phyloP scores from a whole-genome alignment of 1,140 invertebrate genomes.

The Caenorhabditis elegans region DNA sequence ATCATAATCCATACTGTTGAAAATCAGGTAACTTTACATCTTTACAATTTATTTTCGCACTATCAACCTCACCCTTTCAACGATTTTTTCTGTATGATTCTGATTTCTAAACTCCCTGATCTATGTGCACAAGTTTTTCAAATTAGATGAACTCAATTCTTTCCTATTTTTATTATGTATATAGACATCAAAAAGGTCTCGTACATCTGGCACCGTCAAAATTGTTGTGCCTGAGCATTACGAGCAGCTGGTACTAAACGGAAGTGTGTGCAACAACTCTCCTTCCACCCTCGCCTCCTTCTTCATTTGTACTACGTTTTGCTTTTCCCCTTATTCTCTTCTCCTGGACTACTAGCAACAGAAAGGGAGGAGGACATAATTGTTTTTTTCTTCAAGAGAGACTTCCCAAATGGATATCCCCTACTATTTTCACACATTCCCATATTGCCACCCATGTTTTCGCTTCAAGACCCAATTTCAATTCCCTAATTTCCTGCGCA shows the following conservation, averaged over 20 bases:
- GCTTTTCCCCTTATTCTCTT: not conserved
- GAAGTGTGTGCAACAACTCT: conserved; percentile 20
- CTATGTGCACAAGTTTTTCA: not conserved
- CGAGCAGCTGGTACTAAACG: conserved; percentile 12
- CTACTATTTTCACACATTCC: not conserved
- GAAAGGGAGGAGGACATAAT: not conserved
- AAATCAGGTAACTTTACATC: conserved; percentile 12
- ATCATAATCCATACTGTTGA: conserved; percentile 17
- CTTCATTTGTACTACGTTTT: conserved; percentile 22
- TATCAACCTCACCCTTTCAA: not conserved
- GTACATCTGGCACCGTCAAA: not conserved
- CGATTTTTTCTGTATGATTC: not conserved
- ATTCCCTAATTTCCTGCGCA: not conserved
- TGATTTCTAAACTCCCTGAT: not conserved
- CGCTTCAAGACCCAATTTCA: not conserved
- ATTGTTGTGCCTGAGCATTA: not conserved
- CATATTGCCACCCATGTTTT: not conserved
- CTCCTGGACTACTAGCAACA: not conserved
- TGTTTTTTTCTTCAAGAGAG: not conserved
- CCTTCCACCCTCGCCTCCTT: not conserved
- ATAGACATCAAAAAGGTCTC: too few relatives aligned
- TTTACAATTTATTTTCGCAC: not conserved
- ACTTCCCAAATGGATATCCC: not conserved
- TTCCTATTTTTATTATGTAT: not conserved
- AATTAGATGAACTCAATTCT: not conserved